Conservation (phyloP, 2,888 invertebrate species). For the Trachelus iudaicus region DNA sequence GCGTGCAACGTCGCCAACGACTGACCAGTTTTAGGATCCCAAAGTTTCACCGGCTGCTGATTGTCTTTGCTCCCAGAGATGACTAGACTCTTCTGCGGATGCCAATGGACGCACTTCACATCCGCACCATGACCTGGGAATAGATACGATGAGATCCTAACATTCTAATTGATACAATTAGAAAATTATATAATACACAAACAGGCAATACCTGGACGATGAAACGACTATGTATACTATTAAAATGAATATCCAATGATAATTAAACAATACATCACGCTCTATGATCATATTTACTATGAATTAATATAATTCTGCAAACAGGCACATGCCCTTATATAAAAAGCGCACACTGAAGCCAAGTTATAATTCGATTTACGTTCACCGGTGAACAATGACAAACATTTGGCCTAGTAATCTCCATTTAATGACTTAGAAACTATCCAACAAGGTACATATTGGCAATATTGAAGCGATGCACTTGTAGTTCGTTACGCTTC, state of each 20-base stretch:
- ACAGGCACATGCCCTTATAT: no score
- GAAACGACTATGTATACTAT: no score
- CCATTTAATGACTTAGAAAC: neutral
- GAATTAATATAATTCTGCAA: no score
- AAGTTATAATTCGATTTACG: no score
- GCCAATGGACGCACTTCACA: constrained; percentile 99
- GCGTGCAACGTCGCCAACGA: constrained; percentile 97
- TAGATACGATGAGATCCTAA: constrained; percentile 23
- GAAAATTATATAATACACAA: no score
- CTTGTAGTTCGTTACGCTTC: neutral
- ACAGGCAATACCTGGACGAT: no score
- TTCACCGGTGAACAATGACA: neutral
- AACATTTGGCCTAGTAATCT: neutral
- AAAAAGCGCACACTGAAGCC: no score
- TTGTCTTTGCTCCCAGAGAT: constrained; percentile 99
- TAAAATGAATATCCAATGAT: no score
- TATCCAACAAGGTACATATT: neutral
- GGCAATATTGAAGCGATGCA: neutral
- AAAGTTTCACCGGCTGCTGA: constrained; percentile 98
- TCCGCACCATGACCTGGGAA: constrained; percentile 92
- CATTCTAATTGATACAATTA: constrained; percentile 4
- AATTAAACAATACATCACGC: no score
- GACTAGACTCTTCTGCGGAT: constrained; percentile 96
- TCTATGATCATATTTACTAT: no score
- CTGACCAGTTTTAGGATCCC: constrained; percentile 98